These are phyloP conservation scores for Philantomba maxwellii DNA, from an alignment of 2,113 vertebrate species.

Conservation along the genomic window DNA sequence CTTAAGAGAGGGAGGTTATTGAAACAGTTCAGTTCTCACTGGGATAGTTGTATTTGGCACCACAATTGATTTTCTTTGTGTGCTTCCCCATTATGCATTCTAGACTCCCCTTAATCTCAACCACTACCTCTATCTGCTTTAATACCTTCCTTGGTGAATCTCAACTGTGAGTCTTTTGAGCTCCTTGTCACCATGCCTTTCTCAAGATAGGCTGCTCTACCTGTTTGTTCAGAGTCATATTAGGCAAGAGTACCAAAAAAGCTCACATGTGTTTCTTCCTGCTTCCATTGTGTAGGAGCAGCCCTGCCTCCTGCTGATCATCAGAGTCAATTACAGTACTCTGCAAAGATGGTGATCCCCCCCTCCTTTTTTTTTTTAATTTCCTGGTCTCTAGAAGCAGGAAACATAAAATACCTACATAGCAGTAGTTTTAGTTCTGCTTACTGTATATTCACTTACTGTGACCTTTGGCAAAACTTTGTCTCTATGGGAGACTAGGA, in stretches of 20 bases:
- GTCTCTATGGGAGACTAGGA: neutral
- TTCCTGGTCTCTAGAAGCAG: neutral
- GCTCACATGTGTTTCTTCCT: neutral
- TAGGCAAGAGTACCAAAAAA: neutral
- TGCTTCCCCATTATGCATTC: neutral
- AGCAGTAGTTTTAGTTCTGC: neutral
- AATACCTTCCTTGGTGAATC: neutral
- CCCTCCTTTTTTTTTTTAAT: rapidly evolving
- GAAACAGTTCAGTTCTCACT: neutral
- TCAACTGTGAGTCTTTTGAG: neutral
- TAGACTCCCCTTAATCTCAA: neutral
- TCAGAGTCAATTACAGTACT: neutral
- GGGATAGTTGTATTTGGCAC: neutral
- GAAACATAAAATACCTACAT: neutral
- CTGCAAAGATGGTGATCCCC: neutral
- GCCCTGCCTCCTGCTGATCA: too few relatives aligned
- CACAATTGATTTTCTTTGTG: neutral
- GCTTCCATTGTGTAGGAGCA: neutral
- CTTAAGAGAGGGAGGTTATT: neutral
- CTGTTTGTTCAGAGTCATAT: neutral
- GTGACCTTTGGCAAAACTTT: neutral
- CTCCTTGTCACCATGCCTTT: neutral
- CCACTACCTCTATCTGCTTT: neutral
- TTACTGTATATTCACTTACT: neutral
- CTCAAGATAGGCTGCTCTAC: neutral